Evolutionary conservation across 2,888 invertebrate genomes (phyloP), one percentile per base, ranked within the genome.

Genomic region (Lepidochrysops patricia): DNA sequence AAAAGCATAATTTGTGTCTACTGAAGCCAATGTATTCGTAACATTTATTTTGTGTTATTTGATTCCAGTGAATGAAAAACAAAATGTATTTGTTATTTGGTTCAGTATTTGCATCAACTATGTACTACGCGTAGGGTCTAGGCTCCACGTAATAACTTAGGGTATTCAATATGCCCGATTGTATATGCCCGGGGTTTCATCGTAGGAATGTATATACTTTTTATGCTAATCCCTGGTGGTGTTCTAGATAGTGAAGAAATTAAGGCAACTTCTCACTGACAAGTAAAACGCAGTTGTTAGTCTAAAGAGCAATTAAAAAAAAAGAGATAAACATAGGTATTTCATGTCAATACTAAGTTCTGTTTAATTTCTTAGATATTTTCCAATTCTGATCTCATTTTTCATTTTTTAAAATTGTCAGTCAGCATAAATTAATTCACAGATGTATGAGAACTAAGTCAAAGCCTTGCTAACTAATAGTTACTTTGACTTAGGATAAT

Each of bases 161-260:
- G 12, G 34, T 54, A 37, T 59, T 59, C 59, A 59, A 59, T 59
- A 25, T 50, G 15, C 59, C 57, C 61, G 27, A 25, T 7, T 34
- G 35, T 32, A 37, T 57, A 43, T 57, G 57, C 61, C 52, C 48
- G 59, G 48, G 60, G 61, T 61, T 61, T 63, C 61, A 60, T 57
- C 60, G 58, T 37, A 49, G 52, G 57, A 43, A 60, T 61, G 56
- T 61, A 57, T 61, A 57, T 60, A 49, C 60, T 61, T 52, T 60
- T 63, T 63, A 63, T 63, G 63, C 48, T 61, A 61, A 63, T 61
- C 34, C 35, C 15, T 15, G 54, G 54, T 61, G 49, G 54, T 43
- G 54, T 61, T 61, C 63, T 57, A n/a, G 26, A 25, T 54, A 35
- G 13, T 7, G 25, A 58, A 13, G 27, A 23, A 12, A 2, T 15